These are phyloP conservation scores for Drosophila yooni DNA, from an alignment of 2,888 invertebrate genomes.

Conservation along the genomic window DNA sequence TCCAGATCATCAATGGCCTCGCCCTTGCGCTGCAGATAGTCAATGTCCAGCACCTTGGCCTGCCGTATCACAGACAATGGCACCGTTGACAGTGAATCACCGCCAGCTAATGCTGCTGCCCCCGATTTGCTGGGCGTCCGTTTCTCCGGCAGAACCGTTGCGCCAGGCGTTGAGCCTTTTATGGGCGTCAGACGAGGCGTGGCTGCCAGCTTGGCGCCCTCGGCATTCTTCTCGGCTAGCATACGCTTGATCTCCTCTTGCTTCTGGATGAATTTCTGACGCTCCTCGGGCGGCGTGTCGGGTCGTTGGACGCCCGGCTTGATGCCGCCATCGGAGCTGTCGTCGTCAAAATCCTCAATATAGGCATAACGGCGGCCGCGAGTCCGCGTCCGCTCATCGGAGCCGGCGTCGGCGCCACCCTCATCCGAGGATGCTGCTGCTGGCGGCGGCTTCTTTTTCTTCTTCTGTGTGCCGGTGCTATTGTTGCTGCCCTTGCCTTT, in stretches of 20 bases:
- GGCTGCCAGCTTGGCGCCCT: conserved; percentile 83
- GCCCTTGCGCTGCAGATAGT: conserved; percentile 84
- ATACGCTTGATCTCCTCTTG: conserved; percentile 85
- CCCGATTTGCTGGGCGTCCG: conserved; percentile 75
- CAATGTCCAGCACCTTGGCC: conserved; percentile 84
- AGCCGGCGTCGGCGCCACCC: conserved; percentile 88
- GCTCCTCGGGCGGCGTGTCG: conserved; percentile 85
- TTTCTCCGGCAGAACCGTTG: conserved; percentile 54
- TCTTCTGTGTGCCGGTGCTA: conserved; percentile 60
- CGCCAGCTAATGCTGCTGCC: conserved; percentile 37
- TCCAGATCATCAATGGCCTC: conserved; percentile 82
- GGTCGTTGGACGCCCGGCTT: conserved; percentile 85
- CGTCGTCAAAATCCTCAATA: conserved; percentile 84
- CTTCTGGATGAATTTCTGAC: conserved; percentile 84
- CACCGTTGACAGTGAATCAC: conserved; percentile 84
- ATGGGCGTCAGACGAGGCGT: conserved; percentile 82
- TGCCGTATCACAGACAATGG: conserved; percentile 84
- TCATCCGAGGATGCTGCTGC: conserved; percentile 86
- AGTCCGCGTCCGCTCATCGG: conserved; percentile 85
- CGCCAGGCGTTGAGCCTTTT: conserved; percentile 58
- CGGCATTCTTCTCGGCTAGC: conserved; percentile 85
- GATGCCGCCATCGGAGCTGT: conserved; percentile 85
- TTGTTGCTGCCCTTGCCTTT: conserved; percentile 53
- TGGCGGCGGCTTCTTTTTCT: conserved; percentile 68
- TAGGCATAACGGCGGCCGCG: conserved; percentile 85